phyloP scores from a whole-genome alignment of 64 coral and sea anemone genomes.

The Anthopleura sola region DNA sequence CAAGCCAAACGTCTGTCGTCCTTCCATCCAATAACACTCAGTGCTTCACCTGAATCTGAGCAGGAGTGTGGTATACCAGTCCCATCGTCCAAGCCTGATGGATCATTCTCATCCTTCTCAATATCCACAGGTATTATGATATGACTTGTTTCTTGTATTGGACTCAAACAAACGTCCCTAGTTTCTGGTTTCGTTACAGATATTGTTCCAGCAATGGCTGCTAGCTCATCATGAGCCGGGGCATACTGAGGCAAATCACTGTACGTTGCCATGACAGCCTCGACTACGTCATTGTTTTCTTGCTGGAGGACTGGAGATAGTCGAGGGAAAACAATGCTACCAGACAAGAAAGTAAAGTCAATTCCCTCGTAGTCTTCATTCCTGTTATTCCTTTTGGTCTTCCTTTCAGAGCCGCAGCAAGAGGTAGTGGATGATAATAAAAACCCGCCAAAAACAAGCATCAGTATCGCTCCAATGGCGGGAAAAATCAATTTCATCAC shows the following conservation, averaged over 20 bases:
- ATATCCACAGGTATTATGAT: not conserved
- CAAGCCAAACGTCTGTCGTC: not conserved
- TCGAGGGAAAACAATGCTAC: slow-evolving; percentile 32
- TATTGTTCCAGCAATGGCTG: slow-evolving; percentile 11
- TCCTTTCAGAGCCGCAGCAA: slow-evolving; percentile 12
- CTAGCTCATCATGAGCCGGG: slow-evolving; percentile 51
- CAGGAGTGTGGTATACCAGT: not conserved
- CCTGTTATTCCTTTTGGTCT: slow-evolving; percentile 30
- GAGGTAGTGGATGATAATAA: slow-evolving; percentile 35
- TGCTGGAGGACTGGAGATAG: slow-evolving; percentile 75
- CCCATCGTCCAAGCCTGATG: not conserved
- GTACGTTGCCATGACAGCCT: slow-evolving; percentile 79
- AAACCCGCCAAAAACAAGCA: slow-evolving; percentile 68
- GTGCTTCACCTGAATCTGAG: not conserved
- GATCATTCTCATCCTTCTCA: not conserved
- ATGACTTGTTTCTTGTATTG: not conserved
- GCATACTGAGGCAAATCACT: slow-evolving; percentile 69
- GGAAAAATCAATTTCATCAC: slow-evolving; percentile 61
- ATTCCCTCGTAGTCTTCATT: slow-evolving; percentile 18
- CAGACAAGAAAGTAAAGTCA: slow-evolving; percentile 43
- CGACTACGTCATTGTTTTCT: slow-evolving; percentile 90
- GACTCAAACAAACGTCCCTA: slow-evolving; percentile 54
- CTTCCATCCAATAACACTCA: slow-evolving; percentile 16
- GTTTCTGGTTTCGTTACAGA: slow-evolving; percentile 44
- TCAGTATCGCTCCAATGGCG: slow-evolving; percentile 65